Base-by-base conservation (phyloP, 2,888 invertebrate species). In the Deladenus siricidicola region DNA sequence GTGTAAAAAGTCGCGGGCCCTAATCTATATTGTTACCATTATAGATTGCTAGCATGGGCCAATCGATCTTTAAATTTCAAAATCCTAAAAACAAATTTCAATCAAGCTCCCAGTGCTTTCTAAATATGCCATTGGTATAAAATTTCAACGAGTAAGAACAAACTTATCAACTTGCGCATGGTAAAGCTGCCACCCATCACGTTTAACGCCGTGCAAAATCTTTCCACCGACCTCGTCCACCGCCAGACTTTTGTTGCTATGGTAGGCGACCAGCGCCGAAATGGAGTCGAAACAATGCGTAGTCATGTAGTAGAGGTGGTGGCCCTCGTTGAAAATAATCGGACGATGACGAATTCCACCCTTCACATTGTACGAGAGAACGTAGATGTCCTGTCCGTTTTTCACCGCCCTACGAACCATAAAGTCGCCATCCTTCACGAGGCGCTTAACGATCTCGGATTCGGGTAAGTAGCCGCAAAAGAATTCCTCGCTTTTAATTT, bases 131-230 rank as follows among this genome's bases (percentile, higher is more conserved):
- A 23, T 26, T 43, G 51, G 42, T 17, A 54, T 4, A 34, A 44
- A 28, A 44, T 28, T 1, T 57, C 57, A 19, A n/a, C 14, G 24
- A 17, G 58, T 3, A 4, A 52, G 26, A 57, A 39, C 39, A 21
- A 6, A 62, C 62, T 49, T 43, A 6, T 50, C 17, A 44, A 63
- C 28, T 29, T 60, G 60, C 42, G 56, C 59, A 39, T 60, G 60
- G 44, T 64, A 61, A 26, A 64, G 51, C 39, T 65, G 63, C 58
- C 64, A 64, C n/a, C 45, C 34, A 19, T 60, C 63, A 4, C 63
- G 53, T 2, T 56, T 55, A 21, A 60, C 39, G 6, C 51, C 56
- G 21, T 50, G 54, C 28, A 34, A 42, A 34, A 63, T 28, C 14
- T 54, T 17, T 14, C 29, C 19, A 28, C 48, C 60, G 14, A 45